These are phyloP conservation scores for Ectropis grisescens DNA, from an alignment of 1,140 invertebrate genomes.

Conservation along the genomic window DNA sequence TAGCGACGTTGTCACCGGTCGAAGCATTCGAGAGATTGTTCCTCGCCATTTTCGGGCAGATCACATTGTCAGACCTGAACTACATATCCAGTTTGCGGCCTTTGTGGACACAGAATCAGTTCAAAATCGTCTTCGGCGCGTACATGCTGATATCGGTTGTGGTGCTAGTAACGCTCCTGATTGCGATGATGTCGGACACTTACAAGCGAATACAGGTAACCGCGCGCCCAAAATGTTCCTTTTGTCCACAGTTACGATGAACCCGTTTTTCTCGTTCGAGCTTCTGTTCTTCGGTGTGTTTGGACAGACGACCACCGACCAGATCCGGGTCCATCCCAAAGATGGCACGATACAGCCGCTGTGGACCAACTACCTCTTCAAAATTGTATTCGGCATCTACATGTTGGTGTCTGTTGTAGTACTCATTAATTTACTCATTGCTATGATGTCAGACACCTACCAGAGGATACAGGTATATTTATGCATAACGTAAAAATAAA, in stretches of 20 bases:
- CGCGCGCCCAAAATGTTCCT: slow-evolving; percentile 48
- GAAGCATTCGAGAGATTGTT: slow-evolving; percentile 97
- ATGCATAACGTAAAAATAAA: too few species aligned
- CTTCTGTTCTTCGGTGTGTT: slow-evolving; percentile 99
- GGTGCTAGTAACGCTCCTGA: slow-evolving; percentile 97
- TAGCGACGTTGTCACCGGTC: slow-evolving; percentile 87
- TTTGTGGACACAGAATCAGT: slow-evolving; percentile 83
- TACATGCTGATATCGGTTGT: slow-evolving; percentile 98
- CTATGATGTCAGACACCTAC: slow-evolving; percentile 99
- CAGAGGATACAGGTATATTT: slow-evolving; percentile 96
- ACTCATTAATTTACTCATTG: slow-evolving; percentile 98
- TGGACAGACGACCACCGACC: slow-evolving; percentile 92
- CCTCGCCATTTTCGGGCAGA: slow-evolving; percentile 97
- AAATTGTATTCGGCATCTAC: slow-evolving; percentile 91
- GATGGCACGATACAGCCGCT: slow-evolving; percentile 73
- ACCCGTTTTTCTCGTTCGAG: slow-evolving; percentile 93
- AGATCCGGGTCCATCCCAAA: slow-evolving; percentile 76
- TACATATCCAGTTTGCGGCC: slow-evolving; percentile 76
- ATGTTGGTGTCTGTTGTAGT: slow-evolving; percentile 99
- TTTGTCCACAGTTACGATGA: slow-evolving; percentile 87
- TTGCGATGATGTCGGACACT: slow-evolving; percentile 99
- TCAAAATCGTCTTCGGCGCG: slow-evolving; percentile 92
- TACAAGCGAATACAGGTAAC: slow-evolving; percentile 96
- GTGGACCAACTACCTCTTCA: slow-evolving; percentile 86
- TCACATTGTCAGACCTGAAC: slow-evolving; percentile 88